phyloP scores from a whole-genome alignment of 2,797 vertebrate genomes.

The Alca torda region DNA sequence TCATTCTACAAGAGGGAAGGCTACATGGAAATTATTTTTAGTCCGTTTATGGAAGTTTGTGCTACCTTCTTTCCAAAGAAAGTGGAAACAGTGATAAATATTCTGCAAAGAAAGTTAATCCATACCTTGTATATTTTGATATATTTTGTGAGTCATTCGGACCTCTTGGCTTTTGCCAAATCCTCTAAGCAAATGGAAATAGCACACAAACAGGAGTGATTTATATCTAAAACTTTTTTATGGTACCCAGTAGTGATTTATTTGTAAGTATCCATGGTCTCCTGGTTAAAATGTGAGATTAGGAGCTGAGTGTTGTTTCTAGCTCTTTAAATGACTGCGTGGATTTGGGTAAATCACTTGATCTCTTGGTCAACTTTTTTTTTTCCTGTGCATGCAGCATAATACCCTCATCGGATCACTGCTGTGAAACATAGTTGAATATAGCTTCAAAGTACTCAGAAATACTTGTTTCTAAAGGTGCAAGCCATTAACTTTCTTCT shows the following conservation, averaged over 20 bases:
- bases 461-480: conserved; percentile 4
- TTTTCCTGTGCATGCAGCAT: neutral
- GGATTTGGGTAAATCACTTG: conserved; percentile 46
- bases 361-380: conserved; percentile 33
- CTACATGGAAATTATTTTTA: neutral
- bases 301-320: conserved; percentile 8
- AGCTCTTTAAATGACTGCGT: conserved; percentile 4
- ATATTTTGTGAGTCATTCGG: conserved; percentile 4
- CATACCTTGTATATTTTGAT: neutral
- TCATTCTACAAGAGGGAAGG: neutral
- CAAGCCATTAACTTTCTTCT: neutral
- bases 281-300: conserved; percentile 36
- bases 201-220: conserved; percentile 1
- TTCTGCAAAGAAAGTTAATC: conserved; percentile 27
- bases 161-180: conserved; percentile 25
- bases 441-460: neutral
- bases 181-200: conserved; percentile 45
- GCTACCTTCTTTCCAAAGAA: neutral
- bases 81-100: conserved; percentile 35
- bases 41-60: neutral
- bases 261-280: conserved; percentile 1
- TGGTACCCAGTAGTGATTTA: conserved; percentile 11
- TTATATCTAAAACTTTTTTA: neutral
- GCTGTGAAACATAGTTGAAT: neutral
- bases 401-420: neutral